phyloP scores from a whole-genome alignment of 1,140 invertebrate genomes.

The Planococcus citri region DNA sequence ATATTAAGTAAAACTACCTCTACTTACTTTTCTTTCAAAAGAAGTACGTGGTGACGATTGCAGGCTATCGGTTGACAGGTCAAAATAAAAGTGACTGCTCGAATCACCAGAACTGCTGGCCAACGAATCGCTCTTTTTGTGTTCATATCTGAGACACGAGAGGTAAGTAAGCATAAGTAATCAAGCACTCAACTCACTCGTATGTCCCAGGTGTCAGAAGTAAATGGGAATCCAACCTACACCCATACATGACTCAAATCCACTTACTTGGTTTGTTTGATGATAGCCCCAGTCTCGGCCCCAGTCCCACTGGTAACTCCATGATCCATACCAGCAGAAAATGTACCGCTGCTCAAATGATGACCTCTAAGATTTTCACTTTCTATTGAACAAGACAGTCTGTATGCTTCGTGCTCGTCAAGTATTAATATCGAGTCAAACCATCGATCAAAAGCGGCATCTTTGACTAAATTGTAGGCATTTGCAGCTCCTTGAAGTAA shows the following conservation, averaged over 20 bases:
- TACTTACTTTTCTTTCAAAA: slow-evolving; percentile 43
- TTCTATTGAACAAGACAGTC: slow-evolving; percentile 83
- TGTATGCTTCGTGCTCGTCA: slow-evolving; percentile 81
- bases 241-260: too few relatives aligned
- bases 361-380: slow-evolving; percentile 32
- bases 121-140: slow-evolving; percentile 81
- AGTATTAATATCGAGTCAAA: slow-evolving; percentile 79
- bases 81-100: slow-evolving; percentile 72
- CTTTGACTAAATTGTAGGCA: slow-evolving; percentile 76
- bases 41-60: slow-evolving; percentile 62
- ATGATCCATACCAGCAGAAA: too few relatives aligned
- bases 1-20: too few relatives aligned
- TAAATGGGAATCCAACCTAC: too few relatives aligned
- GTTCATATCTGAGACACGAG: slow-evolving; percentile 34
- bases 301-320: too few relatives aligned
- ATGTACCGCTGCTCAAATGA: too few relatives aligned
- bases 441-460: slow-evolving; percentile 79
- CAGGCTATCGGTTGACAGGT: slow-evolving; percentile 58
- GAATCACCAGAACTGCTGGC: slow-evolving; percentile 77
- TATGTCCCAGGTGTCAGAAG: too few relatives aligned
- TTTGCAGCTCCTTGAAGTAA: slow-evolving; percentile 94
- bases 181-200: too few relatives aligned
- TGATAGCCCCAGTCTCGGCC: too few relatives aligned
- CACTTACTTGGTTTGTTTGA: too few relatives aligned
- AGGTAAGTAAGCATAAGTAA: too few relatives aligned